These are phyloP conservation scores for Colinus virginianus DNA, from an alignment of 2,113 vertebrate species.

Conservation along the genomic window DNA sequence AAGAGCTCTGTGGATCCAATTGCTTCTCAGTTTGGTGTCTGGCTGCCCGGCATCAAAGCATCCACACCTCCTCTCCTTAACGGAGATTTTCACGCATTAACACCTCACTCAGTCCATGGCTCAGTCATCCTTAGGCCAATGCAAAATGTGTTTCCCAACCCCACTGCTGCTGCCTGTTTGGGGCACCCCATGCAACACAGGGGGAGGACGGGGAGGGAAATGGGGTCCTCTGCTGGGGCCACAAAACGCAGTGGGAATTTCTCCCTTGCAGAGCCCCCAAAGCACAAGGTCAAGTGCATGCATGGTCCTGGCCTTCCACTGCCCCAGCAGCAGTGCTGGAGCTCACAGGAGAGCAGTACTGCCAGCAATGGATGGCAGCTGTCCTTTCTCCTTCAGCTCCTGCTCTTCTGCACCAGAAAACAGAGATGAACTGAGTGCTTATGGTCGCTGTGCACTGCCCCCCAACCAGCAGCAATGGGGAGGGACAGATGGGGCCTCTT, in stretches of 20 bases:
- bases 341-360: background rate
- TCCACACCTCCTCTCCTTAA: conserved; percentile 2
- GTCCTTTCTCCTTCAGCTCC: background rate
- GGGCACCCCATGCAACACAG: background rate
- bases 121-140: background rate
- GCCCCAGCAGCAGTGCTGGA: background rate
- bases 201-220: background rate
- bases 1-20: background rate
- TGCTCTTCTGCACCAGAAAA: background rate
- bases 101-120: conserved; percentile 27
- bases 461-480: no score
- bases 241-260: background rate
- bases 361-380: background rate
- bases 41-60: background rate
- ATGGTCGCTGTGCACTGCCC: no score
- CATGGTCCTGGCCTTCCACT: rapidly evolving
- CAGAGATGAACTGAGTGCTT: rapidly evolving
- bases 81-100: conserved; percentile 31
- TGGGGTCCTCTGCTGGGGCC: no score
- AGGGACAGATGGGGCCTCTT: no score
- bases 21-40: background rate
- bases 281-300: rapidly evolving
- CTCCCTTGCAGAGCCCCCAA: background rate
- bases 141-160: background rate
- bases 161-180: rapidly evolving